Evolutionary conservation across 2,113 vertebrate genomes (phyloP).

Genomic region (Tachysurus vachellii): DNA sequence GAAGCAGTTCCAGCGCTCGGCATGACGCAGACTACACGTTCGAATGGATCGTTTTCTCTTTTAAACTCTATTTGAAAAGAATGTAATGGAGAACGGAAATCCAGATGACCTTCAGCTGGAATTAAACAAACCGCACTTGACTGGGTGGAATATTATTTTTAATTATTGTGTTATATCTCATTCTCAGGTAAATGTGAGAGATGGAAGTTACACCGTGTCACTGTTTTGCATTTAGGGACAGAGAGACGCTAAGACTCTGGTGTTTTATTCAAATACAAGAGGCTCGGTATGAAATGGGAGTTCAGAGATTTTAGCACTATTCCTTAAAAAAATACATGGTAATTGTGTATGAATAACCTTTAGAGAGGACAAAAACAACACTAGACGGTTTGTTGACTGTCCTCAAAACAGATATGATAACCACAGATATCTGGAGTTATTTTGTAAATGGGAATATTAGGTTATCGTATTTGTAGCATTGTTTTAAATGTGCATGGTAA

Average conservation of each 20-base stretch:
- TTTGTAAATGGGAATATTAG: slow-evolving; percentile 15
- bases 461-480: neutral
- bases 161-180: slow-evolving; percentile 63
- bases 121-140: slow-evolving; percentile 1
- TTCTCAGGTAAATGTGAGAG: slow-evolving; percentile 62
- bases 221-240: slow-evolving; percentile 47
- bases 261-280: neutral
- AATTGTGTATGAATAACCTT: neutral
- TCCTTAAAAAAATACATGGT: neutral
- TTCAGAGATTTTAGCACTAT: no score
- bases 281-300: neutral
- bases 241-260: slow-evolving; percentile 42
- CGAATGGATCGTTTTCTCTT: slow-evolving; percentile 8
- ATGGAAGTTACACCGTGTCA: slow-evolving; percentile 54
- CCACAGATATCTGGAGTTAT: slow-evolving; percentile 6
- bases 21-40: no score
- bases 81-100: neutral
- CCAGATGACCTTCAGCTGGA: slow-evolving; percentile 24
- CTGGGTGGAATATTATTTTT: slow-evolving; percentile 32
- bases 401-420: neutral
- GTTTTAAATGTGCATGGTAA: neutral
- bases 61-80: slow-evolving; percentile 7
- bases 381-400: neutral
- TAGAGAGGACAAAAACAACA: neutral
- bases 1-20: neutral